Evolutionary conservation across 2,113 vertebrate species (phyloP).

Genomic region (Pituophis catenifer): DNA sequence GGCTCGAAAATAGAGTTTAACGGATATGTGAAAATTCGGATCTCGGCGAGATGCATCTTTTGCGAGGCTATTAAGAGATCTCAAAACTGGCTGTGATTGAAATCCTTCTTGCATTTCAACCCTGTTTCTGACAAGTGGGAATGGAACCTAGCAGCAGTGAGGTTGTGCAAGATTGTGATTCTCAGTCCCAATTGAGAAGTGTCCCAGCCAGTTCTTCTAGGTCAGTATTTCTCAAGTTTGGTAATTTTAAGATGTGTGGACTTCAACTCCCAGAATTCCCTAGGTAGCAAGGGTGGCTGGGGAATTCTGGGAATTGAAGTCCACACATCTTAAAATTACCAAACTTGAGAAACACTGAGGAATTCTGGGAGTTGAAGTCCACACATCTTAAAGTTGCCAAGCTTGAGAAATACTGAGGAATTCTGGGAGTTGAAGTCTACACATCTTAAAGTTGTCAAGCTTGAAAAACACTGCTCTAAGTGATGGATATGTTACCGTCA

Average conservation of each 20-base stretch:
- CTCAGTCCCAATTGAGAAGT: neutral
- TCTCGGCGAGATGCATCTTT: neutral
- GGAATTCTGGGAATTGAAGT: no score
- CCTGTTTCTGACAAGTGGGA: neutral
- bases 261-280: no score
- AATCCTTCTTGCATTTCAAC: neutral
- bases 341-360: no score
- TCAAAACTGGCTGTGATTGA: neutral
- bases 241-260: neutral
- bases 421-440: neutral
- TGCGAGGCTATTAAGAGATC: no score
- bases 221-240: neutral
- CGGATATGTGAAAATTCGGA: neutral
- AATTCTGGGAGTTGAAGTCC: no score
- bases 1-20: neutral
- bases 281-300: no score
- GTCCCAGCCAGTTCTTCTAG: neutral
- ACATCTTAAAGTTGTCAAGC: neutral
- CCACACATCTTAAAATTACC: no score
- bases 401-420: no score
- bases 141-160: neutral
- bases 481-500: neutral
- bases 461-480: neutral
- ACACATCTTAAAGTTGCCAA: no score
- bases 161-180: neutral